Conservation (phyloP, 2,113 vertebrate genomes). For the Sitta europaea region DNA sequence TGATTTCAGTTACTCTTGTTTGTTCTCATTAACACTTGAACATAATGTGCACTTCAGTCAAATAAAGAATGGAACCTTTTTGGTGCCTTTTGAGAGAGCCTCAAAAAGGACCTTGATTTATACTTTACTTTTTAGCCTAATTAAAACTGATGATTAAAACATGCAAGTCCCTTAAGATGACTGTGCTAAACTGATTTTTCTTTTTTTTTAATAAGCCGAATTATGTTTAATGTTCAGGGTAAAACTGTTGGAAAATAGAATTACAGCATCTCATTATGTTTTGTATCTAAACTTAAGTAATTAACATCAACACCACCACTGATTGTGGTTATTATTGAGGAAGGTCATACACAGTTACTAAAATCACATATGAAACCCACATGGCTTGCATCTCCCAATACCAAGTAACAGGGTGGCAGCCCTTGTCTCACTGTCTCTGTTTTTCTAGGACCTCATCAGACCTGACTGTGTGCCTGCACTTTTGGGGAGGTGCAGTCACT, state of each 20-base stretch:
- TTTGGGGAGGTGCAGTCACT: background rate
- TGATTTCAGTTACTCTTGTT: constrained; percentile 26
- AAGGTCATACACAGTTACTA: background rate
- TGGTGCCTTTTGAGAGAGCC: constrained; percentile 31
- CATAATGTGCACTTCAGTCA: constrained; percentile 26
- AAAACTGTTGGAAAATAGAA: background rate
- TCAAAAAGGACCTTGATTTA: constrained; percentile 50
- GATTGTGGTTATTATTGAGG: background rate
- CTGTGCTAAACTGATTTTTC: background rate
- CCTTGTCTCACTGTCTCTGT: background rate
- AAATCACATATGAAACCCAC: background rate
- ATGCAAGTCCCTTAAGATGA: constrained; percentile 30
- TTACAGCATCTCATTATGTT: background rate
- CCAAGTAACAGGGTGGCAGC: background rate
- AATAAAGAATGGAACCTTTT: constrained; percentile 25
- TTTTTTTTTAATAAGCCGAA: background rate
- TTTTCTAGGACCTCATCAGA: background rate
- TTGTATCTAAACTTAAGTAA: background rate
- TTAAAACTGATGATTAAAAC: constrained; percentile 67
- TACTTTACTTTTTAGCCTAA: constrained; percentile 45
- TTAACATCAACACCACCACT: background rate
- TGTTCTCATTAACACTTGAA: constrained; percentile 34
- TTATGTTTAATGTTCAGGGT: constrained; percentile 16
- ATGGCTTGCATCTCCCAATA: background rate
- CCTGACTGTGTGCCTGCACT: background rate